phyloP scores from a whole-genome alignment of 2,888 invertebrate genomes.

The Acrobasis consociella region DNA sequence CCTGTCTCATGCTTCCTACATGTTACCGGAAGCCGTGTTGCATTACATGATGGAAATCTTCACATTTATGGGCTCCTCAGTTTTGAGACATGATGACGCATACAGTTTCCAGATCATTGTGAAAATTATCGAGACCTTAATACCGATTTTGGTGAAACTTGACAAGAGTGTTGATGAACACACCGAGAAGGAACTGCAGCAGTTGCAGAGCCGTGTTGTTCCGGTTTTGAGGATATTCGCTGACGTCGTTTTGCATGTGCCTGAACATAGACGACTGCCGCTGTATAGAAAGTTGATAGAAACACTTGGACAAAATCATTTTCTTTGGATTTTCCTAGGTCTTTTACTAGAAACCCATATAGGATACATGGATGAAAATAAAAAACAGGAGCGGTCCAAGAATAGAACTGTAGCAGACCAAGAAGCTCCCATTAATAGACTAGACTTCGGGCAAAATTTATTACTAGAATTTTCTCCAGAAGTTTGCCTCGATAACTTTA shows the following conservation, averaged over 20 bases:
- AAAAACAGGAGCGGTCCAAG: constrained; percentile 57
- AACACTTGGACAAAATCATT: constrained; percentile 85
- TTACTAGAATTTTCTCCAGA: constrained; percentile 85
- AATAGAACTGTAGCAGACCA: constrained; percentile 62
- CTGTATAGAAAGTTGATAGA: constrained; percentile 91
- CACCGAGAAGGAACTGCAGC: constrained; percentile 60
- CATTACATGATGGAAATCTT: constrained; percentile 98
- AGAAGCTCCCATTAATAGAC: constrained; percentile 78
- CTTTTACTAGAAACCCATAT: constrained; percentile 89
- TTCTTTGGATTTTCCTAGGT: constrained; percentile 88
- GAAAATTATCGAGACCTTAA: constrained; percentile 93
- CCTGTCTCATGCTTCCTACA: constrained; percentile 89
- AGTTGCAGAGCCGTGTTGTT: constrained; percentile 76
- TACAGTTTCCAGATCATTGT: constrained; percentile 97
- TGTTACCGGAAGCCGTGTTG: constrained; percentile 92
- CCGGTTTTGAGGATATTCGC: constrained; percentile 94
- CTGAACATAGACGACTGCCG: constrained; percentile 93
- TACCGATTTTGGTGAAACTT: constrained; percentile 90
- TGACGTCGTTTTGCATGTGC: constrained; percentile 94
- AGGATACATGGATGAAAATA: constrained; percentile 76
- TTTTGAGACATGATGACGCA: constrained; percentile 95
- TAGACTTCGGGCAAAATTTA: constrained; percentile 87
- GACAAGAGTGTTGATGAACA: constrained; percentile 63
- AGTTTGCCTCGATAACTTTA: constrained; percentile 84
- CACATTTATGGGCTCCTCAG: constrained; percentile 97